Evolutionary conservation across 2,113 vertebrate species (phyloP), one percentile per base, ranked within the genome.

Genomic region (Vimba vimba): DNA sequence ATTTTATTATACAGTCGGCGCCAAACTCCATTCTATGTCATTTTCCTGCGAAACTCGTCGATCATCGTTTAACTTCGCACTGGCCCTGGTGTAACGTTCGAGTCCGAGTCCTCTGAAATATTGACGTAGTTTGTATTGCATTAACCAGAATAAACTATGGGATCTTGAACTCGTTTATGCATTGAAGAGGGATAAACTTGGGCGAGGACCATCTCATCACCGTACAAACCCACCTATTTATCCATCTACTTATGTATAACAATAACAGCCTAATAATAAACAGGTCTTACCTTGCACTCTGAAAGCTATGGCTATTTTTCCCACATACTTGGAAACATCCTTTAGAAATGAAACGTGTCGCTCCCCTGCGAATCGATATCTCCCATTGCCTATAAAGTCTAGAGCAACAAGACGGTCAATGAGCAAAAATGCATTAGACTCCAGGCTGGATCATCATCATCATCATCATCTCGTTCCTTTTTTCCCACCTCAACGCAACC

Each of bases 271-370:
- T 45, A 73, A 81, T 64, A 79, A 86, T 80, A 62, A 52, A 86
- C 45, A 15, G 84, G 66, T 73, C 85, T 80, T 98, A 99, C 98
- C 98, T 98, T 98, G 96, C 98, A 97, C 96, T 97, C 96, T 96
- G 97, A 96, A 96, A 96, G 96, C 96, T 96, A 96, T 95, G 97
- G 96, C 97, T 98, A 95, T 97, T 96, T 96, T 96, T 94, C 96
- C 97, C 97, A 94, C 96, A 95, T 96, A 95, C 96, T 96, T 96
- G 95, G 94, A 95, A 95, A 94, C 96, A 95, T 96, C 93, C 94
- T 95, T 95, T 92, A 95, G 93, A 92, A 93, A 94, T 89, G 55
- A 93, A 94, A 93, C 91, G 93, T 92, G 92, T 92, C 93, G 93
- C 95, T 95, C 95, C 96, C 95, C 94, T 93, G 93, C 93, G 94